Conservation (phyloP, 2,113 vertebrate species). For the Eretmochelys imbricata region DNA sequence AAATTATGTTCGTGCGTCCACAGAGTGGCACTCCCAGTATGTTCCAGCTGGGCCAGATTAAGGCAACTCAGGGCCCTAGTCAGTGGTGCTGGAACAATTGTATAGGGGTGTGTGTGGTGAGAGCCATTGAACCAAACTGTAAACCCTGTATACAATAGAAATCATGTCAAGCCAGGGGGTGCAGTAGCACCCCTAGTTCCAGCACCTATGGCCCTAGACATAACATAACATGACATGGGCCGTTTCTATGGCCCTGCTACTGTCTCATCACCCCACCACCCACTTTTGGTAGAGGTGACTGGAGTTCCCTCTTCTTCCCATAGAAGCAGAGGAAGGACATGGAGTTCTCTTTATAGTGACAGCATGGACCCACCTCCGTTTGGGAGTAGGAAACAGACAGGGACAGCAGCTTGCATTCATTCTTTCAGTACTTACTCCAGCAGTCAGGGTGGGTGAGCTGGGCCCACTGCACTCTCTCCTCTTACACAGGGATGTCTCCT, state of each 20-base stretch:
- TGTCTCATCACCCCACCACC: background rate
- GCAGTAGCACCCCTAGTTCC: too few relatives aligned
- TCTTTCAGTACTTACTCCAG: background rate
- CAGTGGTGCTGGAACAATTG: too few relatives aligned
- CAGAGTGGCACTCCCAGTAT: background rate
- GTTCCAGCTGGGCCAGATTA: background rate
- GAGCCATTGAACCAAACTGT: too few relatives aligned
- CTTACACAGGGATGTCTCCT: background rate
- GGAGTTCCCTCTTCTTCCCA: too few relatives aligned
- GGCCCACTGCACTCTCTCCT: background rate
- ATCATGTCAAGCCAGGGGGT: too few relatives aligned
- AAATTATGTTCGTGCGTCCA: background rate
- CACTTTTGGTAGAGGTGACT: background rate
- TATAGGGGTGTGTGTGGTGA: too few relatives aligned
- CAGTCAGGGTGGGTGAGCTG: background rate
- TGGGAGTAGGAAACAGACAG: background rate
- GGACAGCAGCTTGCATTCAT: background rate
- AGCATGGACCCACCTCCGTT: accelerated
- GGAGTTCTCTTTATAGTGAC: background rate
- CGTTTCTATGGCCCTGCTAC: background rate
- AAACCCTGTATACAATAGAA: too few relatives aligned
- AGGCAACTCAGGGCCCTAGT: background rate
- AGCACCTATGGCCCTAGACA: too few relatives aligned
- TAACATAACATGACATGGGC: background rate
- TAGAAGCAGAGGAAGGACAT: accelerated